Conservation (phyloP, 2,113 vertebrate species). For the Piliocolobus tephrosceles region DNA sequence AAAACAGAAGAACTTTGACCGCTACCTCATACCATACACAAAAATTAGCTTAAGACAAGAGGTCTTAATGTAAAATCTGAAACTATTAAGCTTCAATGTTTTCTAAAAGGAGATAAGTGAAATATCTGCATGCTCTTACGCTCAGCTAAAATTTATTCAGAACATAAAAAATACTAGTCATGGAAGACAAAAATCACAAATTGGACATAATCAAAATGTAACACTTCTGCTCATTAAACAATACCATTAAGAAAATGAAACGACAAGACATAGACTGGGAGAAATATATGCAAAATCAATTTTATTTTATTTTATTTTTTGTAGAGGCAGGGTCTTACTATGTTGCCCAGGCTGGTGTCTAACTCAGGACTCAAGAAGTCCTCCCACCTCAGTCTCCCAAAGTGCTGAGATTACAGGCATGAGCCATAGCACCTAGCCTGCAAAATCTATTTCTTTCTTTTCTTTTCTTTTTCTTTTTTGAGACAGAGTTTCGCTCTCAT, state of each 20-base stretch:
- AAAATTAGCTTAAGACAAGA: background rate
- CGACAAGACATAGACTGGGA: background rate
- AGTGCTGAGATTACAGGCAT: too few relatives aligned
- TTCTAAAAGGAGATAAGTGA: background rate
- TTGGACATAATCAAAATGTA: background rate
- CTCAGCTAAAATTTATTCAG: background rate
- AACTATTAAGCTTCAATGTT: background rate
- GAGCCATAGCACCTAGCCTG: too few relatives aligned
- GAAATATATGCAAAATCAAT: background rate
- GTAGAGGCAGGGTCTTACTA: too few relatives aligned
- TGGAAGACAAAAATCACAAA: background rate
- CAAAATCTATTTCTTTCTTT: too few relatives aligned
- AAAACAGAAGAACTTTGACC: fast-evolving
- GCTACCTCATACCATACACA: background rate
- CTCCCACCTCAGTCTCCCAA: too few relatives aligned
- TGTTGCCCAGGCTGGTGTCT: too few relatives aligned
- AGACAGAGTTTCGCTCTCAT: too few relatives aligned
- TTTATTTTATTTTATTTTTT: too few relatives aligned
- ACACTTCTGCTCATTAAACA: background rate
- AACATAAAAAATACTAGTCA: background rate
- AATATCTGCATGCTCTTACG: background rate
- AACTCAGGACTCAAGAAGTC: too few relatives aligned
- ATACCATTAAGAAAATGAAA: background rate
- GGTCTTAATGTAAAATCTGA: background rate
- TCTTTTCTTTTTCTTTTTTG: too few relatives aligned